A percentile compares a stretch with the other conserved stretches of the same genome.
Evolutionary conservation across 1,140 invertebrate genomes (phyloP).

Genomic region (Zaprionus capensis): DNA sequence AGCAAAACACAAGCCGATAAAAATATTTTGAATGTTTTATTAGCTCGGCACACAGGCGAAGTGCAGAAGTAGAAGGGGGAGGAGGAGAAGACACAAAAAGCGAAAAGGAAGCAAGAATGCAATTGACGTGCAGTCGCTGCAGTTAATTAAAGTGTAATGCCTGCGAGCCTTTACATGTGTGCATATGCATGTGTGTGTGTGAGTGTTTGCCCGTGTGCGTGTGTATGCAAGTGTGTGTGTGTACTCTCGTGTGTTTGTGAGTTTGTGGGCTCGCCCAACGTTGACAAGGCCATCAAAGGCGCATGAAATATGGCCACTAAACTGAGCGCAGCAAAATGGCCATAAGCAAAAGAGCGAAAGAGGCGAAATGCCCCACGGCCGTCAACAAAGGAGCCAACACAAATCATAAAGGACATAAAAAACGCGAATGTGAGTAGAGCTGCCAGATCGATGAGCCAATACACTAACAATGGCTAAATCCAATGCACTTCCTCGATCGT

Average conservation of each 20-base stretch:
- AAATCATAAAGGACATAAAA: conserved; percentile 24
- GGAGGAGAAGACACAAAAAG: neutral
- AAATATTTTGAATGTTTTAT: conserved; percentile 73
- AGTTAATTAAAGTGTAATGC: conserved; percentile 71
- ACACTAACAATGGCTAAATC: neutral
- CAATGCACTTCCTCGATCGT: neutral
- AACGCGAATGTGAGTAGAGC: neutral
- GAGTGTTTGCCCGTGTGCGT: neutral
- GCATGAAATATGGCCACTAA: conserved; percentile 64
- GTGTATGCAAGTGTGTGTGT: too few relatives aligned
- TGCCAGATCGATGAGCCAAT: neutral
- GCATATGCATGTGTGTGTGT: conserved; percentile 1
- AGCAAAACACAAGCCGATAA: conserved; percentile 60
- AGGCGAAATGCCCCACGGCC: conserved; percentile 24
- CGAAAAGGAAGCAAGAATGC: conserved; percentile 31
- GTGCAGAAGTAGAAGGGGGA: neutral
- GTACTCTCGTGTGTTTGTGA: neutral
- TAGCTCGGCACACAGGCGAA: conserved; percentile 34
- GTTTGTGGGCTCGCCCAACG: conserved; percentile 28
- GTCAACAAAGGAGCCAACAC: conserved; percentile 27
- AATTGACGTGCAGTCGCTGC: conserved; percentile 54
- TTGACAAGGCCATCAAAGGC: conserved; percentile 69
- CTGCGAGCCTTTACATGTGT: conserved; percentile 18
- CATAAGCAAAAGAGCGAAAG: conserved; percentile 33
- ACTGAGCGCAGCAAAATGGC: conserved; percentile 55